Evolutionary conservation across 2,797 vertebrate species (phyloP), one percentile per base, ranked within the genome.

Genomic region (Acanthornis magna): DNA sequence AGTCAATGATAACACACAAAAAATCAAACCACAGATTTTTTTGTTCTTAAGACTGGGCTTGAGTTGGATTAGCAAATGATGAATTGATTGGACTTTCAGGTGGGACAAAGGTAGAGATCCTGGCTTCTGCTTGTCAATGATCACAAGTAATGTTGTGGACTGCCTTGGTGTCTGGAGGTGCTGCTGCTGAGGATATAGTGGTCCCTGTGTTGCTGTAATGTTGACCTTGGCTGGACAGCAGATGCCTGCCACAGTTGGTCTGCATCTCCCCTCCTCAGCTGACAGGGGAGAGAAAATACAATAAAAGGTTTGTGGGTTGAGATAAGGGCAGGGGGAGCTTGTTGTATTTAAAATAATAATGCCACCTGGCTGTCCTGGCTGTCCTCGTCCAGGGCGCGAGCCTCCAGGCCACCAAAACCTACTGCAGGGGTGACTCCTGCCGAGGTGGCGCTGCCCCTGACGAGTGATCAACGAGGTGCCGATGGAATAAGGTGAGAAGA

Each of bases 181-280:
- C 29, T 53, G 72, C 53, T 67, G 9, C 30, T 70, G 18, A 32
- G 53, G 17, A 19, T 17, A 7, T 7, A 7, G 3, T 42, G 43
- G 16, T 66, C 18, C 11, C 9, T 3, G 0, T 0, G 2, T 55
- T 72, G 11, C 36, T 50, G 53, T 50, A 54, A 19, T 27, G 9
- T 5, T 65, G 40, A 54, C 42, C 20, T 58, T 5, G 15, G 32
- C 9, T 48, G 53, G 47, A 30, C 26, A 57, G 29, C 2, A 3
- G 27, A 4, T 76, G 16, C 27, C 57, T 40, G 30, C 27, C 32
- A 27, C 11, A 43, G 25, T 1, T 11, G 8, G 32, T 72, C 13
- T 54, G 42, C 54, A 15, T 20, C 29, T 38, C 27, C 10, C 17
- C 12, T 54, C 14, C 47, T 61, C 36, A 61, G 23, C 47, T 43